A percentile compares a stretch with the other conserved stretches of the same genome.
These are phyloP conservation scores for Vanacampus margaritifer DNA, from an alignment of 2,113 vertebrate genomes.

Conservation along the genomic window DNA sequence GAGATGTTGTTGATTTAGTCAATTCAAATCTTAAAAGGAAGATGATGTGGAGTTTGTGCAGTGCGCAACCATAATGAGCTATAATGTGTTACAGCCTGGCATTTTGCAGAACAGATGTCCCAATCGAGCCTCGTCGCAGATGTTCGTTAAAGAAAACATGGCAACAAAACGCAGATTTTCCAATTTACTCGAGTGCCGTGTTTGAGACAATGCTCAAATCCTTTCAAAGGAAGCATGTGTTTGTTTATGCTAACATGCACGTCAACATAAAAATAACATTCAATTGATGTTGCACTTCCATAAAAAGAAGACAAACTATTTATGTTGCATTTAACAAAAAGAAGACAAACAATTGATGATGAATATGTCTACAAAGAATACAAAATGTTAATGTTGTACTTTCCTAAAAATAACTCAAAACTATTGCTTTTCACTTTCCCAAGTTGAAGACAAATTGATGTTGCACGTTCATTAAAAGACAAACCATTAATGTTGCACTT, in stretches of 20 bases:
- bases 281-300: neutral
- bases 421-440: neutral
- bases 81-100: conserved; percentile 43
- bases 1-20: neutral
- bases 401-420: neutral
- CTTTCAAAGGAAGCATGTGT: neutral
- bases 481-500: neutral
- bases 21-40: neutral
- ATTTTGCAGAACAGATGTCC: conserved; percentile 46
- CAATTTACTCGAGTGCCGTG: conserved; percentile 35
- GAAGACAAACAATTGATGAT: neutral
- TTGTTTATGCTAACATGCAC: conserved; percentile 1
- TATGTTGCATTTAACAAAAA: neutral
- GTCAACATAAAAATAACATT: neutral
- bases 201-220: conserved; percentile 12
- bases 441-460: neutral
- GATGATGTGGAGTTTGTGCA: conserved; percentile 8
- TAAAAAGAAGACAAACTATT: neutral
- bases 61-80: conserved; percentile 12
- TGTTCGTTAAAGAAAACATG: conserved; percentile 53
- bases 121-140: conserved; percentile 53
- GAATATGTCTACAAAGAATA: neutral
- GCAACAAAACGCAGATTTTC: conserved; percentile 29
- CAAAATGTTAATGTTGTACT: neutral
- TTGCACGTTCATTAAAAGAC: neutral